Conservation (phyloP, 2,888 invertebrate species). For the Parnassius apollo region DNA sequence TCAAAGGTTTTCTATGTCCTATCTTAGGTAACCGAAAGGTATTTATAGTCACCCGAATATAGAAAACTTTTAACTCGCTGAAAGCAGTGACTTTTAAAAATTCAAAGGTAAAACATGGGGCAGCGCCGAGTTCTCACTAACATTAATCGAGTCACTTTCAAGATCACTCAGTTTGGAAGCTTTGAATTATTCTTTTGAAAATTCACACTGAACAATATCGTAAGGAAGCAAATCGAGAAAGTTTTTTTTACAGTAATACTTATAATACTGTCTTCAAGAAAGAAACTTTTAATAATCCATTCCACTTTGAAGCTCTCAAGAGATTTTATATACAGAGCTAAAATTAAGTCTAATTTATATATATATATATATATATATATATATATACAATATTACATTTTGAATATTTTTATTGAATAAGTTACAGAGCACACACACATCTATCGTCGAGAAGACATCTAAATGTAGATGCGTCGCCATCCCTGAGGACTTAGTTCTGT, state of each 20-base stretch:
- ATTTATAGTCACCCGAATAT: conserved; percentile 49
- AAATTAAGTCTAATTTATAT: too few relatives aligned
- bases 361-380: too few relatives aligned
- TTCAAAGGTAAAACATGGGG: conserved; percentile 61
- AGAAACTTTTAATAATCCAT: too few relatives aligned
- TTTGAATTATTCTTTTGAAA: conserved; percentile 29
- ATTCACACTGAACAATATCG: conserved; percentile 21
- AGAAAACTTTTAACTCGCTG: conserved; percentile 56
- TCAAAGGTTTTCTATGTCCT: neutral
- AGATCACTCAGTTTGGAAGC: conserved; percentile 31
- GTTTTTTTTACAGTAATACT: conserved; percentile 11
- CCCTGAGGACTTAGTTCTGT: too few relatives aligned
- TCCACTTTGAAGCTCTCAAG: too few relatives aligned
- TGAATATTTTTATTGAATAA: too few relatives aligned
- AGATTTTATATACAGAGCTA: too few relatives aligned
- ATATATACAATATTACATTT: too few relatives aligned
- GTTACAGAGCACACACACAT: too few relatives aligned
- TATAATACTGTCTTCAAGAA: conserved; percentile 5
- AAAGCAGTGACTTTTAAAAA: conserved; percentile 60
- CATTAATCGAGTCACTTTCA: conserved; percentile 40
- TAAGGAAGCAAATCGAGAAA: conserved; percentile 16
- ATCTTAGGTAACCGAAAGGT: neutral
- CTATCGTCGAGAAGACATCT: too few relatives aligned
- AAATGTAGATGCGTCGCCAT: too few relatives aligned
- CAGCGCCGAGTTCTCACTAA: conserved; percentile 59